Percentiles rank a stretch among this genome's conserved stretches.
These are phyloP conservation scores for Meriones psammophilus DNA, from an alignment of 2,797 vertebrate species.

Conservation along the genomic window DNA sequence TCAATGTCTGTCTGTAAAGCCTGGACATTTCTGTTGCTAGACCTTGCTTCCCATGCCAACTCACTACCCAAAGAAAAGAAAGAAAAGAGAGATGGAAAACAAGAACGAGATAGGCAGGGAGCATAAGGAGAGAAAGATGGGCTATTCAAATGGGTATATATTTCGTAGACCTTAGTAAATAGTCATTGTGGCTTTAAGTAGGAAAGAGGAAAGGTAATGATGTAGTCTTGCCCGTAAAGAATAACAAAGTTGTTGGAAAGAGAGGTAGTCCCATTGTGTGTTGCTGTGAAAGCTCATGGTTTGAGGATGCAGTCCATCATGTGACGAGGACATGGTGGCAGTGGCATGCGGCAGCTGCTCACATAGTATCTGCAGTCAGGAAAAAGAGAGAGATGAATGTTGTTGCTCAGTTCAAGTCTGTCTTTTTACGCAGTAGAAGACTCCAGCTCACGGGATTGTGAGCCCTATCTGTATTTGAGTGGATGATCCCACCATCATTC, in stretches of 20 bases:
- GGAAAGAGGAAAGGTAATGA: neutral
- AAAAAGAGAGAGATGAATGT: neutral
- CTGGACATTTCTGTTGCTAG: neutral
- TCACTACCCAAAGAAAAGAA: neutral
- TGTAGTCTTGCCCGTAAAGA: accelerated
- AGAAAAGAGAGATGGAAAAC: neutral
- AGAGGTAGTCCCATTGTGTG: neutral
- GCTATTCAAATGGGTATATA: neutral
- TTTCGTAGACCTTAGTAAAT: neutral
- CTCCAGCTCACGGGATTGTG: neutral
- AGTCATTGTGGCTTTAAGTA: neutral
- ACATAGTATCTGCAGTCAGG: neutral
- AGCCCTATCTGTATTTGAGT: neutral
- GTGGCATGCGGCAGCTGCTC: no score
- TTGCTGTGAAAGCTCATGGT: neutral
- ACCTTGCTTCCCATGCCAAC: neutral
- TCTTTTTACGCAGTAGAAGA: neutral
- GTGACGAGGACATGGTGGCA: neutral
- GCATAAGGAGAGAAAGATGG: neutral
- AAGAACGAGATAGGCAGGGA: no score
- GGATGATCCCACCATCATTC: neutral
- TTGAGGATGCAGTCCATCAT: neutral
- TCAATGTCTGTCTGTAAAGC: neutral
- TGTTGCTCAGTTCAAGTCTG: neutral
- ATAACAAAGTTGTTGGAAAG: neutral